phyloP scores from a whole-genome alignment of 2,113 vertebrate genomes.

The Pygoscelis antarcticus region DNA sequence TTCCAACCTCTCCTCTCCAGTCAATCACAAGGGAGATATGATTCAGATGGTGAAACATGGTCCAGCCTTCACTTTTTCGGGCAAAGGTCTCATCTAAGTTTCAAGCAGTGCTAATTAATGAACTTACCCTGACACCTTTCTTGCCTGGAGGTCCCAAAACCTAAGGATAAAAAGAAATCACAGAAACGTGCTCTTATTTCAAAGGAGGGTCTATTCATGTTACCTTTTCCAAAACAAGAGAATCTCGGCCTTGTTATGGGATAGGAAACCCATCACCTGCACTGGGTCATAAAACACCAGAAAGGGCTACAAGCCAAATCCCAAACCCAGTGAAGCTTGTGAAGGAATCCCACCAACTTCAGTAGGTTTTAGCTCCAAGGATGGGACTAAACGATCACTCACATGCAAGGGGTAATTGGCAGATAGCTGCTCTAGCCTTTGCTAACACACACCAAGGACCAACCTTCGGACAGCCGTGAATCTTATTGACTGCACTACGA shows the following conservation, averaged over 20 bases:
- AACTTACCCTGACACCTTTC: constrained; percentile 84
- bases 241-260: neutral
- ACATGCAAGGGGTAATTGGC: neutral
- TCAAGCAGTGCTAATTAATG: neutral
- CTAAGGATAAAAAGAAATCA: constrained; percentile 62
- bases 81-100: neutral
- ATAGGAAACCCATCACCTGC: neutral
- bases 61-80: neutral
- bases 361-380: neutral
- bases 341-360: neutral
- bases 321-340: neutral
- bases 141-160: constrained; percentile 85
- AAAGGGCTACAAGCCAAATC: neutral
- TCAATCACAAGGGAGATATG: neutral
- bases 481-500: neutral
- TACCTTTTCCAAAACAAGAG: neutral
- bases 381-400: neutral
- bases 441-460: neutral
- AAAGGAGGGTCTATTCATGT: neutral
- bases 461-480: neutral
- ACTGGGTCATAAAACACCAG: neutral
- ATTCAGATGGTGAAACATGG: neutral
- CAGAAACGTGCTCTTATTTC: neutral
- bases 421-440: neutral
- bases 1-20: neutral